These are phyloP conservation scores for Bergia puertoricense DNA, from an alignment of 92 coral and sea anemone species.

Conservation along the genomic window DNA sequence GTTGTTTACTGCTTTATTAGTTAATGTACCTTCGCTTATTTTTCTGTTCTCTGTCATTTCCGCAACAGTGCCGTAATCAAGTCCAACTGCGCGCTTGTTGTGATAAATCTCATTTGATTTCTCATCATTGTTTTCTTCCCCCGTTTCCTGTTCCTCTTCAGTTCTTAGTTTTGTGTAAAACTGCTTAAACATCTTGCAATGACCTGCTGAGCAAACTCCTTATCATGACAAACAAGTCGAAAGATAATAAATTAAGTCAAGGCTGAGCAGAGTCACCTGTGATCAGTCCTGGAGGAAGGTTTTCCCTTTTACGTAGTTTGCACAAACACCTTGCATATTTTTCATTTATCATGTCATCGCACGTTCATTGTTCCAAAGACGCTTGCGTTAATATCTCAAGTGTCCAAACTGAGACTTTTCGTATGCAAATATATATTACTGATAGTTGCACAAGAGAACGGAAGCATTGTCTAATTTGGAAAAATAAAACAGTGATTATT, in stretches of 20 bases:
- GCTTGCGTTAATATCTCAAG: slow-evolving; percentile 9
- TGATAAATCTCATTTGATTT: neutral
- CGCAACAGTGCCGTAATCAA: neutral
- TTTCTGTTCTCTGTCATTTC: slow-evolving; percentile 9
- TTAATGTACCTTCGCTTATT: neutral
- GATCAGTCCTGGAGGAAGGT: neutral
- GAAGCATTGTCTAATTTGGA: neutral
- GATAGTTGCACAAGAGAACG: neutral
- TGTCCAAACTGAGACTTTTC: neutral
- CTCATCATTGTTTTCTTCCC: neutral
- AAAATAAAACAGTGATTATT: too few relatives aligned
- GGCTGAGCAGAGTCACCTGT: neutral
- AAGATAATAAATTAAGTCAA: neutral
- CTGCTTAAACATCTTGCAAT: neutral
- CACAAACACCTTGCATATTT: neutral
- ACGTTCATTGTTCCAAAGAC: neutral
- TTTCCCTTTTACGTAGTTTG: neutral
- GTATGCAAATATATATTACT: neutral
- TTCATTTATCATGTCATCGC: neutral
- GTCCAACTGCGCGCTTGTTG: slow-evolving; percentile 1
- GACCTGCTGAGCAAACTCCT: neutral
- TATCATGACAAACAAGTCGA: neutral
- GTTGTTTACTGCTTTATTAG: neutral
- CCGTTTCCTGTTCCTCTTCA: neutral
- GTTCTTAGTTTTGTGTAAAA: slow-evolving; percentile 5